Percentiles rank a stretch among this genome's conserved stretches.
phyloP scores from a whole-genome alignment of 2,888 invertebrate genomes.

The Eupithecia subfuscata region DNA sequence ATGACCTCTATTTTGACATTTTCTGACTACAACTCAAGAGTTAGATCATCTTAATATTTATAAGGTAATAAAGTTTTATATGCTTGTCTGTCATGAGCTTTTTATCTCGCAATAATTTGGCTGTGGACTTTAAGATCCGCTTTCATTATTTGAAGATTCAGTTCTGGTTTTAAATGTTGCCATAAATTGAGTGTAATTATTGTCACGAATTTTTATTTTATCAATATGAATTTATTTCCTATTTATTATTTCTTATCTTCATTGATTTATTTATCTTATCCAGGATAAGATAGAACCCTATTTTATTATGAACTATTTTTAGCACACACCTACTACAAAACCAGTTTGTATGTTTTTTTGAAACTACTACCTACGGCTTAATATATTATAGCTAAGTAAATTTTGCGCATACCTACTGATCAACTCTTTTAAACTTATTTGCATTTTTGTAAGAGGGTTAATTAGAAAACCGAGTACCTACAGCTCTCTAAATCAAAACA shows the following conservation, averaged over 20 bases:
- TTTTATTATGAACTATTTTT: no score
- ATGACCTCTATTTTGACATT: slow-evolving; percentile 6
- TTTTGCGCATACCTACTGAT: no score
- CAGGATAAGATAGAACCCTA: background rate
- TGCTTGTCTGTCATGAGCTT: slow-evolving; percentile 27
- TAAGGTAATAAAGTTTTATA: slow-evolving; percentile 37
- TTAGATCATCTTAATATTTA: slow-evolving; percentile 31
- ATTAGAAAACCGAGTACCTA: background rate
- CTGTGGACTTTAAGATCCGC: slow-evolving; percentile 37
- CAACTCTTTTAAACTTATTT: no score
- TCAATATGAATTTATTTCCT: background rate
- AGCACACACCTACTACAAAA: no score
- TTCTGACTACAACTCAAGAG: slow-evolving; percentile 10
- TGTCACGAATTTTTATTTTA: background rate
- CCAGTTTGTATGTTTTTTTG: no score
- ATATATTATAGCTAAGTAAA: no score
- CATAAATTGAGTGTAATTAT: background rate
- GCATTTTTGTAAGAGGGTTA: no score
- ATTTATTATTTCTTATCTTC: background rate
- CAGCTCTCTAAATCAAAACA: background rate
- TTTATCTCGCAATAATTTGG: slow-evolving; percentile 35
- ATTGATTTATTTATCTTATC: background rate
- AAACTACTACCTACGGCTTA: no score
- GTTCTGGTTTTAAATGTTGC: slow-evolving; percentile 20
- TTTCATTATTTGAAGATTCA: slow-evolving; percentile 16